Conservation (phyloP, 2,113 vertebrate genomes). For the Dendrocopos noguchii region DNA sequence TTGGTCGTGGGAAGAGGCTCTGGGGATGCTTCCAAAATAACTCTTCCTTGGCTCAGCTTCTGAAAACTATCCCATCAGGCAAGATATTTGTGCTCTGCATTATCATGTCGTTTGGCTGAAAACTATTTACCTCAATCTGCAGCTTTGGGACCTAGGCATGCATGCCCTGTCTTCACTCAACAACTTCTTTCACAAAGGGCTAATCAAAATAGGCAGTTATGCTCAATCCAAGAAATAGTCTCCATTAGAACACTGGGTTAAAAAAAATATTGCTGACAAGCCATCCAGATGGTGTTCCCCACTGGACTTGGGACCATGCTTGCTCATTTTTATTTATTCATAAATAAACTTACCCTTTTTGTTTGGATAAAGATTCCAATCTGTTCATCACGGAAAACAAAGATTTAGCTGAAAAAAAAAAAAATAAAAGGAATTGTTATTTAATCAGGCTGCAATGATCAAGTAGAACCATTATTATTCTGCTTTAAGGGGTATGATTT, state of each 20-base stretch:
- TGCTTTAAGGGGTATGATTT: not conserved
- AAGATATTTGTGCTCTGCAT: not conserved
- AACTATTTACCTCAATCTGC: not conserved
- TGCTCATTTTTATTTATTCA: not conserved
- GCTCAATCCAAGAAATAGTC: not conserved
- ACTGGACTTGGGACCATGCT: not conserved
- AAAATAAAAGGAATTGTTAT: not conserved
- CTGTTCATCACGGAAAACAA: conserved; percentile 72
- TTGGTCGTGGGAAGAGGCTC: not conserved
- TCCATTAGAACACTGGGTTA: not conserved
- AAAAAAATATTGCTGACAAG: not conserved
- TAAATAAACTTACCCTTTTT: conserved; percentile 78
- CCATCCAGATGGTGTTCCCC: not conserved
- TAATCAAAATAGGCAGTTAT: not conserved
- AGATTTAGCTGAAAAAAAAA: conserved; percentile 76
- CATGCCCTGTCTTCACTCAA: not conserved
- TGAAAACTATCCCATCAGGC: not conserved
- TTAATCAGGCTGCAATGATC: not conserved
- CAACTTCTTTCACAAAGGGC: not conserved
- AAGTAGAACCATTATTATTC: not conserved
- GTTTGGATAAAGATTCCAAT: conserved; percentile 81
- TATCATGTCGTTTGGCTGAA: not conserved
- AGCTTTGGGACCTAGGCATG: not conserved
- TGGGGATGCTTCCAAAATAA: conserved; percentile 36
- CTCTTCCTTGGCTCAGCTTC: not conserved